Evolutionary conservation across 2,888 invertebrate genomes (phyloP).

Genomic region (Ennomos fuscantarius): DNA sequence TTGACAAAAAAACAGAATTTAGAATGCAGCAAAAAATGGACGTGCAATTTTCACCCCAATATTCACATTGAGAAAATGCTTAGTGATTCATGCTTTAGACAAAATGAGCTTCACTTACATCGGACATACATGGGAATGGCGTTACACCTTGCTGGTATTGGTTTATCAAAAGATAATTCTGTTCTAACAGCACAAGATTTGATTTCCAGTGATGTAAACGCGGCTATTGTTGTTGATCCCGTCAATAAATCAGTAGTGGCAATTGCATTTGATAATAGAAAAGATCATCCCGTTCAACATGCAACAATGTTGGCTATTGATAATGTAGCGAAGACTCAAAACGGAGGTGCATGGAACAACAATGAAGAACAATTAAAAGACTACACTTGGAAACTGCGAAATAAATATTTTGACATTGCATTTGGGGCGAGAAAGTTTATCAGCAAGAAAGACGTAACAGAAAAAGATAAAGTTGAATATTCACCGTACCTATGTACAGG

Average conservation of each 20-base stretch:
- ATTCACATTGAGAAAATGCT: slow-evolving; percentile 88
- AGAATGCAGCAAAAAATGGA: slow-evolving; percentile 88
- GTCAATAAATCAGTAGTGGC: slow-evolving; percentile 87
- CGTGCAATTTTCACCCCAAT: slow-evolving; percentile 93
- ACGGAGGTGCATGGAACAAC: slow-evolving; percentile 89
- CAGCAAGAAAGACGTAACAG: slow-evolving; percentile 55
- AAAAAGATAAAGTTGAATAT: slow-evolving; percentile 49
- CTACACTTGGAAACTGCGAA: slow-evolving; percentile 62
- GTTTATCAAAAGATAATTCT: slow-evolving; percentile 36
- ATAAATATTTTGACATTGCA: slow-evolving; percentile 59
- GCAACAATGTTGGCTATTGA: slow-evolving; percentile 94
- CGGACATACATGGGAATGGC: slow-evolving; percentile 85
- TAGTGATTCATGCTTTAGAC: slow-evolving; percentile 86
- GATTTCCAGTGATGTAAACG: slow-evolving; percentile 50
- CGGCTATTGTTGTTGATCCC: slow-evolving; percentile 90
- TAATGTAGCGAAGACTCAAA: slow-evolving; percentile 92
- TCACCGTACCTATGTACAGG: slow-evolving; percentile 94
- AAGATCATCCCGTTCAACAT: slow-evolving; percentile 91
- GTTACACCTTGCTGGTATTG: slow-evolving; percentile 80
- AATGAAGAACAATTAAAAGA: slow-evolving; percentile 44
- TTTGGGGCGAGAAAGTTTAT: slow-evolving; percentile 78
- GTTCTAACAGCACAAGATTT: slow-evolving; percentile 36
- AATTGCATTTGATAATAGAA: slow-evolving; percentile 84
- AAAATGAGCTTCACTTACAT: slow-evolving; percentile 82
- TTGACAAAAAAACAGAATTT: slow-evolving; percentile 88